Base-by-base conservation (phyloP, 2,113 vertebrate genomes). In the Sylvietta virens region DNA sequence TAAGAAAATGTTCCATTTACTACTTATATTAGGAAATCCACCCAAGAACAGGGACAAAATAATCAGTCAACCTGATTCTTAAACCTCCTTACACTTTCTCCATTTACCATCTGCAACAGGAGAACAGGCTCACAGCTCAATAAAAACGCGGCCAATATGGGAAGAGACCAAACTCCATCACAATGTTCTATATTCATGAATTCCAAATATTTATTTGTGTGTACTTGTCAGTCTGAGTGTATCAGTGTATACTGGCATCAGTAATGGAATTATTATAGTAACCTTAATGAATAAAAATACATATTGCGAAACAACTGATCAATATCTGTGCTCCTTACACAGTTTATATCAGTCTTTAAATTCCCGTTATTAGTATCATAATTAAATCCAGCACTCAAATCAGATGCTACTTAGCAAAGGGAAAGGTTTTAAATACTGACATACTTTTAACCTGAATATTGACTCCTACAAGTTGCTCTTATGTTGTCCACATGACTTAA, bases 171-270 rank as follows among this genome's bases (percentile, higher is more conserved):
- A 93, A 91, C 81, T 90, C 79, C 80, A 96, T 62, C 81, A 93
- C 88, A 61, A 22, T n/a, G 44, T 76, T 96, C 84, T 85, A 31
- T 37, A 90, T 95, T 88, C 57, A 95, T 13, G 13, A 28, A 88
- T 76, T 92, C 77, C 86, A 94, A 93, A 76, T 90, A 85, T 90
- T 86, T 90, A 90, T 92, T 97, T 96, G 81, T 69, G 91, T 60
- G 45, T 65, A 71, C 73, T 91, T 92, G 77, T 96, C 85, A 96
- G 71, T 92, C 50, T 22, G 30, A 45, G 28, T 1, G 2, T 16
- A 83, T 45, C 42, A 24, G 16, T 8, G 24, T 4, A 11, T 3
- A 16, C 22, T 60, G 53, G 37, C 56, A 66, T 33, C 39, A n/a
- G 27, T 4, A 42, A 11, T 20, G 44, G 40, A 57, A 81, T 39